Conservation (phyloP, 2,888 invertebrate genomes). For the Dinocampus coccinellae region DNA sequence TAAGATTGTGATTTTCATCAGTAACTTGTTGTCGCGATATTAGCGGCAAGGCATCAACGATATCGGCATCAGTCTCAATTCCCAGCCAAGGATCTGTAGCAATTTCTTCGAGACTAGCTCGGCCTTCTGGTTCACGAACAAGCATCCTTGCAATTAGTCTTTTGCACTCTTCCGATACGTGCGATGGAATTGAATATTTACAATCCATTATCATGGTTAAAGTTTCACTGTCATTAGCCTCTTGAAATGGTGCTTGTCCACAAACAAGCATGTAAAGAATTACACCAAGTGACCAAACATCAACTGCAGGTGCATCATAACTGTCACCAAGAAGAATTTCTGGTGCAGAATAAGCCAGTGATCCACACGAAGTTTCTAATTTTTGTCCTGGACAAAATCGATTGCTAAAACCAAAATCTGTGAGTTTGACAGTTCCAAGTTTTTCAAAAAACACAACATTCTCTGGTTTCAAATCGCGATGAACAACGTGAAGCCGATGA, state of each 20-base stretch:
- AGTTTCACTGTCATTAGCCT: conserved; percentile 99
- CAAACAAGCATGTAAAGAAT: conserved; percentile 98
- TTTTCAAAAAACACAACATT: conserved; percentile 99
- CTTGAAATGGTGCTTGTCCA: conserved; percentile 98
- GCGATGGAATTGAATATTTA: conserved; percentile 92
- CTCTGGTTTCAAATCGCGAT: conserved; percentile 97
- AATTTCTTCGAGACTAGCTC: conserved; percentile 90
- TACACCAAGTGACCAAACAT: conserved; percentile 99
- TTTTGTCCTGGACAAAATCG: conserved; percentile 96
- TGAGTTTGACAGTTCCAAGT: conserved; percentile 95
- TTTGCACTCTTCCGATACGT: conserved; percentile 89
- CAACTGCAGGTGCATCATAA: conserved; percentile 98
- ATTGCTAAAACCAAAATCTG: conserved; percentile 98
- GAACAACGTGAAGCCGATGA: conserved; percentile 90
- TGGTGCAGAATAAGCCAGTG: conserved; percentile 98
- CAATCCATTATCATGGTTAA: conserved; percentile 99
- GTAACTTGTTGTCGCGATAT: conserved; percentile 91
- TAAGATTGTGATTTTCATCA: conserved; percentile 90
- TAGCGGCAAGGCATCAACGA: conserved; percentile 80
- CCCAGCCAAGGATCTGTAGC: conserved; percentile 88
- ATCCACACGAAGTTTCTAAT: conserved; percentile 97
- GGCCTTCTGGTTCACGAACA: conserved; percentile 90
- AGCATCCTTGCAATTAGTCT: conserved; percentile 94
- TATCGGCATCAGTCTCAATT: conserved; percentile 69
- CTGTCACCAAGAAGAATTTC: conserved; percentile 98